Base-by-base conservation (phyloP, 2,797 vertebrate genomes). In the Otus scops region DNA sequence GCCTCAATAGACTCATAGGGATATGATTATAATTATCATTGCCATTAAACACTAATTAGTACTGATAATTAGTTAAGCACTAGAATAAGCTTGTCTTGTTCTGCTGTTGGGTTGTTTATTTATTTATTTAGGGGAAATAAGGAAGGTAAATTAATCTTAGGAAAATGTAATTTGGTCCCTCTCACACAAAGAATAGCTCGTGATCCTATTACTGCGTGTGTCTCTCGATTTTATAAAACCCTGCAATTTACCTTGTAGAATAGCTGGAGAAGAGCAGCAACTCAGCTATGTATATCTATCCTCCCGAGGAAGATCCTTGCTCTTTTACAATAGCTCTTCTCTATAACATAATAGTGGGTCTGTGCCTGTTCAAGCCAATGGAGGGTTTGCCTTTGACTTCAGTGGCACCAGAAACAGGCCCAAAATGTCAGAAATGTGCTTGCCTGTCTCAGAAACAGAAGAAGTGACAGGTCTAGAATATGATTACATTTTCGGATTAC, bases 51-150 rank as follows among this genome's bases (percentile, higher is more conserved):
- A 39, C 90, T 95, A 95, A 97, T 96, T 94, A 95, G 94, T 61
- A 54, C 84, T 80, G 84, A 89, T 97, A 97, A 97, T 97, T 97
- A 95, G 92, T 88, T 97, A 95, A 94, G 57, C 78, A 71, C 60
- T 68, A 92, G 85, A 88, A 78, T 83, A 80, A 85, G 30, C 75
- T 60, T 87, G 53, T 60, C 74, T 89, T 88, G 53, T 96, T 95
- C 89, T 85, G 53, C 76, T 70, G 43, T 87, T 86, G 22, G 78
- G 63, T 43, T 94, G 32, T 75, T 92, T 94, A 76, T 91, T 92
- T 92, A 93, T 91, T 95, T 89, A 80, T 95, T 95, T 86, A 76
- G 24, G 19, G 57, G 41, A 74, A 79, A 76, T 15, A 50, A 22
- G 24, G 68, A 89, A 57, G 11, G 18, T 38, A 92, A 92, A 93